phyloP scores from a whole-genome alignment of 2,797 vertebrate species.

The Tokudaia tokunoshimensis region DNA sequence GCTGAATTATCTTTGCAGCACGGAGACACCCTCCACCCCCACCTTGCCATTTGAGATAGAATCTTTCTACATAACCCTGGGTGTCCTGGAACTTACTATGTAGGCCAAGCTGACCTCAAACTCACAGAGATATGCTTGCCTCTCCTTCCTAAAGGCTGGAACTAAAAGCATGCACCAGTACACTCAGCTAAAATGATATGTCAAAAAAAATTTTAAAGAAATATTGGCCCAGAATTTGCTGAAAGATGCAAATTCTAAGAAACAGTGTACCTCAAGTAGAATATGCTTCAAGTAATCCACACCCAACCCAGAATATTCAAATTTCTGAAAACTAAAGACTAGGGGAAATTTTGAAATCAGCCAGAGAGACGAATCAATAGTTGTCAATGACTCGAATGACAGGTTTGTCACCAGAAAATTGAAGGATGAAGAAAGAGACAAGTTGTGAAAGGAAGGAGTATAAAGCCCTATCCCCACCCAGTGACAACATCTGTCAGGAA shows the following conservation, averaged over 20 bases:
- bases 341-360: neutral
- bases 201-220: neutral
- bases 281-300: neutral
- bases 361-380: neutral
- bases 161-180: neutral
- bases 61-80: neutral
- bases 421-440: neutral
- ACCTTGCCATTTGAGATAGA: neutral
- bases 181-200: neutral
- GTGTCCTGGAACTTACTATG: neutral
- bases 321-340: neutral
- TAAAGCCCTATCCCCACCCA: neutral
- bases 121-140: no score
- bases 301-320: neutral
- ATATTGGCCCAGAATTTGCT: neutral
- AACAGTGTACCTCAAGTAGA: neutral
- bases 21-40: neutral
- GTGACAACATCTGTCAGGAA: neutral
- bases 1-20: neutral
- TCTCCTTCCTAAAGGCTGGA: neutral
- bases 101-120: neutral
- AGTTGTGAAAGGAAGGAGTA: neutral
- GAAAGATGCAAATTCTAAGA: neutral
- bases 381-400: neutral
- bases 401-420: slow-evolving; percentile 17